Conservation (phyloP, 1,140 invertebrate species). For the Chelonus insularis region DNA sequence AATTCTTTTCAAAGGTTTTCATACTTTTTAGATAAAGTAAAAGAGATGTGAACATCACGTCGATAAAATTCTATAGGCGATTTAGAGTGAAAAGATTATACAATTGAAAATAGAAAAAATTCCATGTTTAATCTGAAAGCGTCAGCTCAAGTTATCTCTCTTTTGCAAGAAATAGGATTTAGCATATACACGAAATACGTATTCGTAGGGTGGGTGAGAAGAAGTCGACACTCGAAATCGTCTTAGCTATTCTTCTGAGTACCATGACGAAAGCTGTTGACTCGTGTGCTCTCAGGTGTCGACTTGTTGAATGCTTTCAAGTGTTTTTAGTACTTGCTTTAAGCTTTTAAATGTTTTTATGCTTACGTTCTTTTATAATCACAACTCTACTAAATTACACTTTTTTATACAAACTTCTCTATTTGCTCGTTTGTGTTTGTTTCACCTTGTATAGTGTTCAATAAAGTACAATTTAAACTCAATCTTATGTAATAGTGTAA, state of each 20-base stretch:
- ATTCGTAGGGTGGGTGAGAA: not conserved
- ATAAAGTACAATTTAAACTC: no score
- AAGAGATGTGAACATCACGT: not conserved
- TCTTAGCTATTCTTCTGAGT: slow-evolving; percentile 6
- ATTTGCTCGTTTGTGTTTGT: no score
- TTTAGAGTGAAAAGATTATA: slow-evolving; percentile 9
- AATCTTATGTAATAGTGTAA: no score
- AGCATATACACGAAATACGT: not conserved
- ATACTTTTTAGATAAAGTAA: not conserved
- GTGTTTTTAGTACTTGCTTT: not conserved
- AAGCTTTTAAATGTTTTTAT: not conserved
- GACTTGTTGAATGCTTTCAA: slow-evolving; percentile 10
- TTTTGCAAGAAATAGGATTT: not conserved
- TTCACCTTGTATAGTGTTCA: no score
- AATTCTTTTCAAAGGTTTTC: not conserved
- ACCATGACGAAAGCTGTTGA: slow-evolving; percentile 5
- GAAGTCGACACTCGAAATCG: slow-evolving; percentile 4
- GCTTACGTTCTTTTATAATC: not conserved
- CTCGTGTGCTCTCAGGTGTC: slow-evolving; percentile 4
- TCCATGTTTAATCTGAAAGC: not conserved
- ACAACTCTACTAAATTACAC: not conserved
- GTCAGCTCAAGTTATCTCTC: not conserved
- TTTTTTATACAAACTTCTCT: not conserved
- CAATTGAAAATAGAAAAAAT: not conserved
- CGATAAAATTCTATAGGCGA: slow-evolving; percentile 5